Evolutionary conservation across 2,888 invertebrate genomes (phyloP), one percentile per base, ranked within the genome.

Genomic region (Coremacera marginata): DNA sequence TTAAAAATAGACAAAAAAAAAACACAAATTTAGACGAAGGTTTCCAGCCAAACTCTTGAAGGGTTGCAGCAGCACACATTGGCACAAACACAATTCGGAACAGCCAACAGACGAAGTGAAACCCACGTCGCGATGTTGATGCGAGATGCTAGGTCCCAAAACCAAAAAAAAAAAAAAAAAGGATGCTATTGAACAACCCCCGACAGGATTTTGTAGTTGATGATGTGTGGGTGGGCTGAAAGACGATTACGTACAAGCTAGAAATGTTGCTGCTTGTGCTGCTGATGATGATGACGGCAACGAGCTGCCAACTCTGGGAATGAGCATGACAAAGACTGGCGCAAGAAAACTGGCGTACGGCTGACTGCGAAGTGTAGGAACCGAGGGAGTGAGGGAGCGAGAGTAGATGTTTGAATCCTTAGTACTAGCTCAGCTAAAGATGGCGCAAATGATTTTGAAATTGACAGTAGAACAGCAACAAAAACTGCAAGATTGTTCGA

Each of bases 331-430:
- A n/a, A 14, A 14, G 77, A 62, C 51, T 73, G 62, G 60, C 73
- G 31, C 62, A 77, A 72, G 72, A 72, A 77, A 77, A 77, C 60
- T 77, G 52, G 65, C 75, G 44, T 73, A 76, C 52, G 52, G 78
- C 51, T 67, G 49, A 34, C 19, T 75, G 16, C 9, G 37, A 67
- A 37, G 37, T 60, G 57, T 3, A 19, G 7, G 57, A 25, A 22
- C 11, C 25, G 16, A 4, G 57, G 25, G 14, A 19, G 5, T 22
- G 57, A 5, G 25, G 57, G 16, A 19, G 57, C 8, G 27, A 3
- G 57, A 25, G 27, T 27, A 7, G 57, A 5, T 27, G 57, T 9
- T 14, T 27, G 27, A 19, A 3, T 27, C 2, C 8, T 19, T 55
- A 55, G 3, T 55, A 22, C 55, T n/a, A 8, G n/a, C 63, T 19